Conservation (phyloP, 1,140 invertebrate species). For the Apis mellifera region Amel_HAv3.1 CM009934.2:4599501-4600000, state of each 20-base stretch:
- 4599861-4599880: slow-evolving; percentile 48
- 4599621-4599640: background rate
- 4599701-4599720: slow-evolving; percentile 56
- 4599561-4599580: no score
- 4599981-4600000: no score
- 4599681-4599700: no score
- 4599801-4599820: slow-evolving; percentile 69
- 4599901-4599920: background rate
- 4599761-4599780: slow-evolving; percentile 66
- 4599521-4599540: no score
- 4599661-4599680: no score
- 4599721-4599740: background rate
- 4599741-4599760: slow-evolving; percentile 35
- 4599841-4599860: slow-evolving; percentile 69
- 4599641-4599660: background rate
- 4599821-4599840: background rate
- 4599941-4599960: no score
- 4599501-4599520: no score
- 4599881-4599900: background rate
- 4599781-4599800: slow-evolving; percentile 70
- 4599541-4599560: no score
- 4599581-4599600: no score
- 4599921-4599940: no score
- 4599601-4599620: no score
- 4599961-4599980: no score